phyloP scores from a whole-genome alignment of 2,888 invertebrate genomes.

The Drosophila paramelanica region DNA sequence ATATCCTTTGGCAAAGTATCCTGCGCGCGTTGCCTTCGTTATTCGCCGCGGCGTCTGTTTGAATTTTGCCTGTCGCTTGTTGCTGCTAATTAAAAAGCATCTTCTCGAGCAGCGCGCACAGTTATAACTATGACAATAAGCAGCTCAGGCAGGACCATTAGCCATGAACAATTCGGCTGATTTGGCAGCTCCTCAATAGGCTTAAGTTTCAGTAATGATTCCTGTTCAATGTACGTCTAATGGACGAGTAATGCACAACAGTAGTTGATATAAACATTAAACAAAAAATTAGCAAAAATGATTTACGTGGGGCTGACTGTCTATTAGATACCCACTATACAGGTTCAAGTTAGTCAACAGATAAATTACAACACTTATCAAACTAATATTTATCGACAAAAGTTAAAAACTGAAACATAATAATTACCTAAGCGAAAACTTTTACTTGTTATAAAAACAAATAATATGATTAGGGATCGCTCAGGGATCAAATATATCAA shows the following conservation, averaged over 20 bases:
- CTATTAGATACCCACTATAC: neutral
- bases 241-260: neutral
- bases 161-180: conserved; percentile 7
- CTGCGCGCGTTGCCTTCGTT: conserved; percentile 52
- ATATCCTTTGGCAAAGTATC: conserved; percentile 35
- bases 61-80: conserved; percentile 51
- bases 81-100: conserved; percentile 73
- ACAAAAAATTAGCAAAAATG: too few species aligned
- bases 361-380: too few species aligned
- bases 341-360: too few species aligned
- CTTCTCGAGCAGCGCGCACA: conserved; percentile 31
- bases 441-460: too few species aligned
- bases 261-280: neutral
- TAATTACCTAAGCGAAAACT: too few species aligned
- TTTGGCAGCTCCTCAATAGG: conserved; percentile 6
- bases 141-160: conserved; percentile 25
- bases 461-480: too few species aligned
- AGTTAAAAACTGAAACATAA: too few species aligned
- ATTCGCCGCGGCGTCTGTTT: conserved; percentile 17
- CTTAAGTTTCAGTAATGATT: neutral
- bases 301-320: neutral
- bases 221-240: conserved; percentile 1
- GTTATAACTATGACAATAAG: conserved; percentile 38
- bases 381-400: too few species aligned
- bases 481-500: too few species aligned